A percentile compares a stretch with the other conserved stretches of the same genome.
Conservation (phyloP, 1,140 invertebrate genomes). For the Achatina immaculata region DNA sequence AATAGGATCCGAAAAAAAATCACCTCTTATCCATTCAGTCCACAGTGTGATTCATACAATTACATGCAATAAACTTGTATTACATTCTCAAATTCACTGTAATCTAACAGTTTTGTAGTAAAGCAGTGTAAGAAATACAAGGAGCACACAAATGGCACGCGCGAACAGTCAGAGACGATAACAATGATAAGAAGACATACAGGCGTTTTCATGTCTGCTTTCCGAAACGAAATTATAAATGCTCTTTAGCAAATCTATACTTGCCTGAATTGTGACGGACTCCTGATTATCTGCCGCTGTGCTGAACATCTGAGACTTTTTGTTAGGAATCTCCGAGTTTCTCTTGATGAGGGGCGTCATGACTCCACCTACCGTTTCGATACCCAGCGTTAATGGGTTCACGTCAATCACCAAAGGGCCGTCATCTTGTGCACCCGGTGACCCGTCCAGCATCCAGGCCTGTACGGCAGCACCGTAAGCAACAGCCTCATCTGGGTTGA, state of each 20-base stretch:
- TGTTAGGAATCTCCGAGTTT: constrained; percentile 99
- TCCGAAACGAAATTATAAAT: too few relatives aligned
- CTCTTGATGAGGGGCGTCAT: constrained; percentile 99
- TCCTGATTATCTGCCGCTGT: constrained; percentile 99
- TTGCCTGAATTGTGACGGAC: constrained; percentile 96
- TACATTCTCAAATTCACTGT: too few relatives aligned
- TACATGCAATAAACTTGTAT: too few relatives aligned
- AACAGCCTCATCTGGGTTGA: constrained; percentile 88
- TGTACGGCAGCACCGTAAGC: constrained; percentile 98
- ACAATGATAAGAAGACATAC: too few relatives aligned
- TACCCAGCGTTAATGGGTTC: constrained; percentile 97
- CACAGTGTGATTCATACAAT: too few relatives aligned
- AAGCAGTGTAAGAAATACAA: too few relatives aligned
- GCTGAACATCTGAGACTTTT: constrained; percentile 99
- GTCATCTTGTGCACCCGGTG: constrained; percentile 74
- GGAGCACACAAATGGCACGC: too few relatives aligned
- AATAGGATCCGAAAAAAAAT: too few relatives aligned
- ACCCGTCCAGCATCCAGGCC: constrained; percentile 81
- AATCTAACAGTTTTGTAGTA: too few relatives aligned
- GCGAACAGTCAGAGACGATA: too few relatives aligned
- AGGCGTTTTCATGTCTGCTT: too few relatives aligned
- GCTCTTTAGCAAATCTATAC: not conserved
- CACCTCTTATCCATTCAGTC: too few relatives aligned
- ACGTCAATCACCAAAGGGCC: constrained; percentile 97
- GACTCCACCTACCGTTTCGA: constrained; percentile 99